A percentile compares a stretch with the other conserved stretches of the same genome.
phyloP scores from a whole-genome alignment of 2,113 vertebrate genomes.

The Campylomormyrus tamandua region DNA sequence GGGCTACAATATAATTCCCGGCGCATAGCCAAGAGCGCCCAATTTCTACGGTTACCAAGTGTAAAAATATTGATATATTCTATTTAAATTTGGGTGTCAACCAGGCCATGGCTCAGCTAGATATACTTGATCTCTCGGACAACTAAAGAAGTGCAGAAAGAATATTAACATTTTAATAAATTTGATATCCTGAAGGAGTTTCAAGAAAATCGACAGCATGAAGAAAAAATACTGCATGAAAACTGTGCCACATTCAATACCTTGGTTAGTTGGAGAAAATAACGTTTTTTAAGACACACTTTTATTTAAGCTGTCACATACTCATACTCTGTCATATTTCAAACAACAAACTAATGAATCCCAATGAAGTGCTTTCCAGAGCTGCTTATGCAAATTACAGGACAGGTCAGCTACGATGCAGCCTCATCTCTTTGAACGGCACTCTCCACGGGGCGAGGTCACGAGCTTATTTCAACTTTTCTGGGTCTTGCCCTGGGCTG shows the following conservation, averaged over 20 bases:
- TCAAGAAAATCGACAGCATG: neutral
- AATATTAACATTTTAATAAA: constrained; percentile 10
- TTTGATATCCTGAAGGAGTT: neutral
- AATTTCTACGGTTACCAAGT: constrained; percentile 25
- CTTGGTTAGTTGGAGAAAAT: neutral
- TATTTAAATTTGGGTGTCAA: constrained; percentile 25
- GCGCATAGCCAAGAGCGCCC: constrained; percentile 19
- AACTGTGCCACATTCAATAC: neutral
- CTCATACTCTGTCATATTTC: neutral
- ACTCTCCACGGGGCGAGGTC: neutral
- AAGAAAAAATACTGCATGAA: neutral
- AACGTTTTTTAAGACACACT: neutral
- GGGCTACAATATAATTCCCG: constrained; percentile 25
- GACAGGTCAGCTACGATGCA: neutral
- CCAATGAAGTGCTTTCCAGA: neutral
- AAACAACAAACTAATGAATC: neutral
- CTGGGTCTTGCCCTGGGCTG: neutral
- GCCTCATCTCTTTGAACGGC: neutral
- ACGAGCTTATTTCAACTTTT: neutral
- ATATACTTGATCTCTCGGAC: neutral
- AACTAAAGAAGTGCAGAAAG: neutral
- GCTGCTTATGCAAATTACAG: neutral
- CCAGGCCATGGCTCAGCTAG: neutral
- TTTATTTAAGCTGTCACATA: neutral
- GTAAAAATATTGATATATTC: constrained; percentile 26